Conservation (phyloP, 1,140 invertebrate genomes). For the Stratiolaelaps scimitus region DNA sequence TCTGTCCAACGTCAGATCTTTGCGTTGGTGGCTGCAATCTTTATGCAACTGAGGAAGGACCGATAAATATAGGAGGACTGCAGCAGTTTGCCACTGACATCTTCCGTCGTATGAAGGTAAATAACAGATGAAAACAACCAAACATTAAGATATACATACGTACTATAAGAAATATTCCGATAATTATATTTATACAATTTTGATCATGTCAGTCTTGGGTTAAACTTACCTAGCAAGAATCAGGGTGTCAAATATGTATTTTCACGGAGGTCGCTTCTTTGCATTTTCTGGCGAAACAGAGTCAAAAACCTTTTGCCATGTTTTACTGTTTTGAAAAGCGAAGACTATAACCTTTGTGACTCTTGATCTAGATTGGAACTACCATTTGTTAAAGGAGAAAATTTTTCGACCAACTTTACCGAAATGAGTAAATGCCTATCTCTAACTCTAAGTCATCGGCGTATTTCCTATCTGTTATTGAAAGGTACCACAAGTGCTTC, state of each 20-base stretch:
- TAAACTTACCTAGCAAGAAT: too few species aligned
- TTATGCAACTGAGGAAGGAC: constrained; percentile 82
- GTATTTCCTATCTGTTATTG: constrained; percentile 40
- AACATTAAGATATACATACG: neutral
- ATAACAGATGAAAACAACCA: too few species aligned
- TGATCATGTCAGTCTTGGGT: neutral
- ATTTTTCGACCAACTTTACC: neutral
- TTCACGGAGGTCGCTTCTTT: too few species aligned
- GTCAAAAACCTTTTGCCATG: too few species aligned
- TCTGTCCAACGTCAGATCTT: constrained; percentile 93
- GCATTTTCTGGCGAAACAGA: too few species aligned
- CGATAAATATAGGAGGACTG: constrained; percentile 94
- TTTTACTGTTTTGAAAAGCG: too few species aligned
- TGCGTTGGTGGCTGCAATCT: constrained; percentile 96
- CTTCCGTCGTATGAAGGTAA: constrained; percentile 25
- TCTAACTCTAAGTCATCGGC: neutral
- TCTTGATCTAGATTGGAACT: too few species aligned
- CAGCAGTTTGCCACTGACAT: constrained; percentile 89
- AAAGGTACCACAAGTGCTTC: constrained; percentile 69
- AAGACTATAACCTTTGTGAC: constrained; percentile 18
- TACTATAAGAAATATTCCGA: neutral
- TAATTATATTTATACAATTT: constrained; percentile 21
- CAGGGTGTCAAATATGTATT: too few species aligned
- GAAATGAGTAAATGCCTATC: constrained; percentile 29
- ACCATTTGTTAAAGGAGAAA: constrained; percentile 18